Conservation (phyloP, 2,888 invertebrate species). For the Reticulitermes lucifugus region DNA sequence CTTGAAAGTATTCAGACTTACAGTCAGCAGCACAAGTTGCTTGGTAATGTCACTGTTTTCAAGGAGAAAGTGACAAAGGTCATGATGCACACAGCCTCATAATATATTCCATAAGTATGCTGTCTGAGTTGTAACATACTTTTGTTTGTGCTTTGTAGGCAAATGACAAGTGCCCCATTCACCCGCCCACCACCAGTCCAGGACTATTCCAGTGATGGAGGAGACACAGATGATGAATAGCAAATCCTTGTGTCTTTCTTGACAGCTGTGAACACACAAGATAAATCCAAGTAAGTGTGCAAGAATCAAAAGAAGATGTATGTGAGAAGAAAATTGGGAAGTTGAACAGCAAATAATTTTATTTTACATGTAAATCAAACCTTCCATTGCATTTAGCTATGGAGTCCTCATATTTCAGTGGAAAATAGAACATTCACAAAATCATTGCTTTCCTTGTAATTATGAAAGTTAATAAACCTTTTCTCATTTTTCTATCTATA, state of each 20-base stretch:
- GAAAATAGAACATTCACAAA: conserved; percentile 17
- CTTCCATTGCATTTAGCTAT: background rate
- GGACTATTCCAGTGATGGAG: conserved; percentile 88
- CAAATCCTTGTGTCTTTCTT: conserved; percentile 18
- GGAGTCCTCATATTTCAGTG: conserved; percentile 1
- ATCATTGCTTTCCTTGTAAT: conserved; percentile 2
- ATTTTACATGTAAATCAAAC: conserved; percentile 5
- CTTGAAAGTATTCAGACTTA: no score
- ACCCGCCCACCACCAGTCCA: conserved; percentile 69
- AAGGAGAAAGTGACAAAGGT: no score
- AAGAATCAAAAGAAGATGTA: conserved; percentile 11
- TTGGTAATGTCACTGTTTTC: no score
- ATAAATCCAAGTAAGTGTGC: conserved; percentile 32
- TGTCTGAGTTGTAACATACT: no score
- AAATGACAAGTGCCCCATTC: conserved; percentile 68
- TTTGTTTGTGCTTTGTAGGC: conserved; percentile 66
- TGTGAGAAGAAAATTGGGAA: background rate
- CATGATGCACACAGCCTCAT: no score
- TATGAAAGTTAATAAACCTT: background rate
- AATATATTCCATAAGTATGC: no score
- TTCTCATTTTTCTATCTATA: conserved; percentile 37
- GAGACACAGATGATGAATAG: conserved; percentile 92
- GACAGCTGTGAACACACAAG: background rate
- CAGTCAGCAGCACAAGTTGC: no score
- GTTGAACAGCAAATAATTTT: conserved; percentile 5